Evolutionary conservation across 2,797 vertebrate genomes (phyloP).

Genomic region (Carduelis carduelis): DNA sequence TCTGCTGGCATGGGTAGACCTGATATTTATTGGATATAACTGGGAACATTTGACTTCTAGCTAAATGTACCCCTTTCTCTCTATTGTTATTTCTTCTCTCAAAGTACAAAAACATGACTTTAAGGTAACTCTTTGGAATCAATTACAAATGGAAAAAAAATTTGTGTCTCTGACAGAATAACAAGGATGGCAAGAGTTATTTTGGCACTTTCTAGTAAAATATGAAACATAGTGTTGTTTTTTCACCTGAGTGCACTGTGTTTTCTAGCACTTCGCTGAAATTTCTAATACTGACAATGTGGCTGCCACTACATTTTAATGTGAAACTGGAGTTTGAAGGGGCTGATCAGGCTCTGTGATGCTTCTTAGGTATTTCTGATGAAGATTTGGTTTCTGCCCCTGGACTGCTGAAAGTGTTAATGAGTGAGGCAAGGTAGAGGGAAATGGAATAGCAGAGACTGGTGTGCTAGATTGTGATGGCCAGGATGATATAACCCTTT

Average conservation of each 20-base stretch:
- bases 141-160: not conserved
- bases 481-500: not conserved
- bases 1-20: not conserved
- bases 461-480: no score
- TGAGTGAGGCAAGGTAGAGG: no score
- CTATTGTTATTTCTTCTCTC: not conserved
- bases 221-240: not conserved
- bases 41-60: not conserved
- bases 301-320: not conserved
- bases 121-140: not conserved
- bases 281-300: fast-evolving
- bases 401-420: no score
- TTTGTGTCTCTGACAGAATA: fast-evolving
- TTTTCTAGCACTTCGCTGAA: not conserved
- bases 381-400: not conserved
- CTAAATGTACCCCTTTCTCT: not conserved
- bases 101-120: not conserved
- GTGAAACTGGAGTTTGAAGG: not conserved
- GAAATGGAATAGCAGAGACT: no score
- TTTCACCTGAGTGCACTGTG: not conserved
- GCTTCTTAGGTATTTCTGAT: not conserved
- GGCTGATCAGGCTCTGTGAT: not conserved
- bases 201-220: not conserved
- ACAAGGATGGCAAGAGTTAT: not conserved
- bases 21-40: not conserved